Evolutionary conservation across 35 echinoderm and acorn worm species (phyloP).

Genomic region (Hemicentrotus pulcherrimus): DNA sequence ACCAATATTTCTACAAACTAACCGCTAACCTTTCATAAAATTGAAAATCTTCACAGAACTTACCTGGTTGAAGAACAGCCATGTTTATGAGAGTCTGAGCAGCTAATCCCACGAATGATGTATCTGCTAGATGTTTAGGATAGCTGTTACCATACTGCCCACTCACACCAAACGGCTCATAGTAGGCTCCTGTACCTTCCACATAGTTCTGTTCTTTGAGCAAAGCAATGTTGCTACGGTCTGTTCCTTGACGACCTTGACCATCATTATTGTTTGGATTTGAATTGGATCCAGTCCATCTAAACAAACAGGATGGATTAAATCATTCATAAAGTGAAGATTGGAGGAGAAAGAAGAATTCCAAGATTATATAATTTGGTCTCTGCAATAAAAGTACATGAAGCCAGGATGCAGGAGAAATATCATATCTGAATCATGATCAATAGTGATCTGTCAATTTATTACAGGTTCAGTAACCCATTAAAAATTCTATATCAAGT

Average conservation of each 20-base stretch:
- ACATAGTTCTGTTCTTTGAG: slow-evolving; percentile 64
- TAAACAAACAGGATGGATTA: not conserved
- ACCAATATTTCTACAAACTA: too few species aligned
- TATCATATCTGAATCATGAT: not conserved
- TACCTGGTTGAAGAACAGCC: slow-evolving; percentile 62
- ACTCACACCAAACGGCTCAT: slow-evolving; percentile 76
- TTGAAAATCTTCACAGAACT: not conserved
- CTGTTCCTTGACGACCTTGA: slow-evolving; percentile 89
- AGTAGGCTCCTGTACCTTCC: slow-evolving; percentile 71
- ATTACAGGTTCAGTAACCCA: too few species aligned
- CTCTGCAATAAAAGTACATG: too few species aligned
- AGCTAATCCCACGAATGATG: slow-evolving; percentile 75
- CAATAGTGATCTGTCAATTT: too few species aligned
- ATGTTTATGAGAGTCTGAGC: slow-evolving; percentile 71
- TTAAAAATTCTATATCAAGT: too few species aligned
- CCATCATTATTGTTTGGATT: slow-evolving; percentile 98
- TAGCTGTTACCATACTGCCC: slow-evolving; percentile 91
- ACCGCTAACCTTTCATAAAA: not conserved
- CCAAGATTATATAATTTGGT: too few species aligned
- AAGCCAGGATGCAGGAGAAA: not conserved
- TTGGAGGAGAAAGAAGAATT: too few species aligned
- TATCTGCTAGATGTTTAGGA: slow-evolving; percentile 67
- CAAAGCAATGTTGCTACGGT: slow-evolving; percentile 82
- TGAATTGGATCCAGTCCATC: slow-evolving; percentile 97
- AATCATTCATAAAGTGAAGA: too few species aligned